phyloP scores from a whole-genome alignment of 1,140 invertebrate species.

The Drosophila obscura region DNA sequence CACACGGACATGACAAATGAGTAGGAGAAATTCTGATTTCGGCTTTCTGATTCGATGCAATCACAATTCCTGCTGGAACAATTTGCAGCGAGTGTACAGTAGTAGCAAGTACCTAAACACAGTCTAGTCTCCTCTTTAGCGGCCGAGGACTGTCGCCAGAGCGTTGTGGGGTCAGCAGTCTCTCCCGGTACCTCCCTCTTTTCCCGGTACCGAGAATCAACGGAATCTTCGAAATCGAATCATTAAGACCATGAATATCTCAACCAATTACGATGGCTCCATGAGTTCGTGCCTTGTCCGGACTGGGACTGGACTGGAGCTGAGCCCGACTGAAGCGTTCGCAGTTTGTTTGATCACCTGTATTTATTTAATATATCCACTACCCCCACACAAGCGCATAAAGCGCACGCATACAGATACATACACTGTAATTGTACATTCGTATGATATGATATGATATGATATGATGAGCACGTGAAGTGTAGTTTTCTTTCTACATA shows the following conservation, averaged over 20 bases:
- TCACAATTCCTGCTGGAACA: too few relatives aligned
- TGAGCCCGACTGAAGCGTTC: neutral
- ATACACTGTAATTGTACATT: slow-evolving; percentile 15
- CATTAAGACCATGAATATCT: slow-evolving; percentile 11
- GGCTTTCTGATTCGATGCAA: too few relatives aligned
- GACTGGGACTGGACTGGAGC: neutral
- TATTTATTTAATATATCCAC: slow-evolving; percentile 61
- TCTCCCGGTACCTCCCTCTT: too few relatives aligned
- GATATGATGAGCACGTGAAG: slow-evolving; percentile 36
- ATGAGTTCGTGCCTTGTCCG: slow-evolving; percentile 3
- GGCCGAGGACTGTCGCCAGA: too few relatives aligned
- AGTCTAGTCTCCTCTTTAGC: too few relatives aligned
- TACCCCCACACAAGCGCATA: slow-evolving; percentile 10
- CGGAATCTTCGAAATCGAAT: too few relatives aligned
- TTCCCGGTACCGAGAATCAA: too few relatives aligned
- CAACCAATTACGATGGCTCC: neutral
- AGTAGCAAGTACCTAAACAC: too few relatives aligned
- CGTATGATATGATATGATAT: slow-evolving; percentile 33
- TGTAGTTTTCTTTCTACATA: slow-evolving; percentile 3
- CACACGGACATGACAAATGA: too few relatives aligned
- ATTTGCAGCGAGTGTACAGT: too few relatives aligned
- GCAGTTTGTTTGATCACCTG: slow-evolving; percentile 67
- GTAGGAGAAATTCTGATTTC: too few relatives aligned
- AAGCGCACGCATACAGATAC: neutral
- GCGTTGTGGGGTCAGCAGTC: too few relatives aligned